Conservation (phyloP, 2,888 invertebrate species). For the Scelioninae gen. 1 region DNA sequence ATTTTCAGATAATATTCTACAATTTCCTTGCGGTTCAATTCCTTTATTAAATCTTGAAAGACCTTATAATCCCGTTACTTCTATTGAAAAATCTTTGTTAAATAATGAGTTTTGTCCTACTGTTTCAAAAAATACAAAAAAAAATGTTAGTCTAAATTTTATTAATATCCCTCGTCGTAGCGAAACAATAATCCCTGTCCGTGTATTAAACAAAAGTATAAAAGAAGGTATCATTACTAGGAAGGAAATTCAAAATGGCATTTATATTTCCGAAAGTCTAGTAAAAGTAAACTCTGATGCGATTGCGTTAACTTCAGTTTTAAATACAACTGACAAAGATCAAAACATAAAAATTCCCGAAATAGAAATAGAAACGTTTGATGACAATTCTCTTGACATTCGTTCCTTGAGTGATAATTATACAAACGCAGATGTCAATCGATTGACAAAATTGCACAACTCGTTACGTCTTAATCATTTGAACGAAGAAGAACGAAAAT, state of each 20-base stretch:
- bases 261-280: conserved; percentile 15
- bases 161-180: conserved; percentile 10
- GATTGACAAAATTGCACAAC: conserved; percentile 8
- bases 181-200: conserved; percentile 12
- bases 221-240: conserved; percentile 2
- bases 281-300: conserved; percentile 3
- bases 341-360: conserved; percentile 1
- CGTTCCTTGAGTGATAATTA: neutral
- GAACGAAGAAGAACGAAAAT: conserved; percentile 27
- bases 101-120: neutral
- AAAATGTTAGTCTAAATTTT: neutral
- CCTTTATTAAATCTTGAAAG: neutral
- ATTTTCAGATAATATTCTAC: neutral
- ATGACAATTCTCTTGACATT: neutral
- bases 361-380: neutral
- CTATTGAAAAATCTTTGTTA: neutral
- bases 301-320: conserved; percentile 3
- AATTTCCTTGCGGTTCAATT: neutral
- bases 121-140: neutral
- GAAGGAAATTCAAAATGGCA: conserved; percentile 1
- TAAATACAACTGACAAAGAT: conserved; percentile 17
- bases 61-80: neutral
- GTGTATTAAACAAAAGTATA: neutral
- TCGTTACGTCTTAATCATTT: conserved; percentile 13
- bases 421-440: neutral